Evolutionary conservation across 2,888 invertebrate genomes (phyloP), one percentile per base, ranked within the genome.

Genomic region (Trissolcus brochymenae): DNA sequence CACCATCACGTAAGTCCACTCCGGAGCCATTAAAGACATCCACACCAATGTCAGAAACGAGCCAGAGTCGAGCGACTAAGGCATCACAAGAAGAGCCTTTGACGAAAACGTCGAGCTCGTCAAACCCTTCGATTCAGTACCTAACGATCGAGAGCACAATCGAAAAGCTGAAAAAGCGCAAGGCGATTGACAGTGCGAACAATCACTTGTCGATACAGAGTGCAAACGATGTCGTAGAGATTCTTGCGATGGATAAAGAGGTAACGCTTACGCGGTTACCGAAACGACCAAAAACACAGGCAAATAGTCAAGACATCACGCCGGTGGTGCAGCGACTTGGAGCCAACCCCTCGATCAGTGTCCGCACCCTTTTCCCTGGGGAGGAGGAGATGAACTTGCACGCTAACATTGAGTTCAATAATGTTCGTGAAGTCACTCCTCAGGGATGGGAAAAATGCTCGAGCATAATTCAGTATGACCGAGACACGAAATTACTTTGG

Each of bases 391-490:
- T 96, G 91, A 94, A 94, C 64, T 89, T 96, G 14, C 93, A 93
- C 46, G 94, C 94, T 25, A 93, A 93, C 83, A 92, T 95, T 57
- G 95, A 95, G 57, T 96, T 95, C 77, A 91, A 91, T 46, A 93
- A 92, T 74, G 91, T 92, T 0, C 92, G 93, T 82, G 94, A 94
- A 86, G 92, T 94, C 0, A 95, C 95, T 0, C 94, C 95, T 0
- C 95, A 95, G 83, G 95, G 95, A 0, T 96, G 96, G 95, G 95
- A 95, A 81, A 94, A 95, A 76, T 94, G 95, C 80, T 92, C 92
- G 79, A 92, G 94, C 0, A 92, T 93, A 82, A 93, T 96, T 62
- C 95, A 96, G 83, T 96, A 95, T 80, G 96, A 96, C 83, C 91
- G 92, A 13, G 95, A 95, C n/a, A 96, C 95, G 0, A 94, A 94